Evolutionary conservation across 2,888 invertebrate genomes (phyloP), one percentile per base, ranked within the genome.

Genomic region (Cloeon dipterum): DNA sequence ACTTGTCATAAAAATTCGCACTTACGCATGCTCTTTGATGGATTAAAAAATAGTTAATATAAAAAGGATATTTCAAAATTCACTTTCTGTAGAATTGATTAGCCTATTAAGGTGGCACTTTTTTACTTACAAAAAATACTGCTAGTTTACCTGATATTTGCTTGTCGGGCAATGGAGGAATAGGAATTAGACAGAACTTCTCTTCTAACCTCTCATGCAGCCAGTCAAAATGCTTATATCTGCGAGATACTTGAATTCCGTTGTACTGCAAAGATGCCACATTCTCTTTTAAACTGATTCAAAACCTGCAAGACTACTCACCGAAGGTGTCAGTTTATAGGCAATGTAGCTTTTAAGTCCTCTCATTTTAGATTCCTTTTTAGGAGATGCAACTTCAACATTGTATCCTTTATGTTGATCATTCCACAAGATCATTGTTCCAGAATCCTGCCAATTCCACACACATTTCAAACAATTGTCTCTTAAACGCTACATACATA

Each of bases 181-280:
- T 81, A 3, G 93, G 88, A 49, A 96, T 77, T 37, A 93, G 68
- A 45, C 85, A 76, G 56, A 86, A 98, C 58, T 98, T 98, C 46
- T 85, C 86, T 48, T 78, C 76, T 43, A 98, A 61, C 46, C 93
- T 69, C 53, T 86, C 86, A 58, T 94, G 93, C 37, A 98, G 59
- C 98, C 98, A 98, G 63, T 98, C 96, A 58, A 98, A 98, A 57
- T 96, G 96, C 58, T 98, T 98, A 60, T 94, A 96, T 46, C 96
- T 68, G 44, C 96, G 68, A 25, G 82, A 83, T 20, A 86, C 94
- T 63, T 88, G 85, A 47, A 88, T 79, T 51, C 82, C 82, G 53
- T 82, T 89, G 54, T 88, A 88, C 58, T 70, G 50, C 8, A 58
- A 57, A 7, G 5, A 32, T 10, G 10, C 18, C 8, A 33, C 40